Base-by-base conservation (phyloP, 2,888 invertebrate genomes). In the Drosophila trichaetosa region DNA sequence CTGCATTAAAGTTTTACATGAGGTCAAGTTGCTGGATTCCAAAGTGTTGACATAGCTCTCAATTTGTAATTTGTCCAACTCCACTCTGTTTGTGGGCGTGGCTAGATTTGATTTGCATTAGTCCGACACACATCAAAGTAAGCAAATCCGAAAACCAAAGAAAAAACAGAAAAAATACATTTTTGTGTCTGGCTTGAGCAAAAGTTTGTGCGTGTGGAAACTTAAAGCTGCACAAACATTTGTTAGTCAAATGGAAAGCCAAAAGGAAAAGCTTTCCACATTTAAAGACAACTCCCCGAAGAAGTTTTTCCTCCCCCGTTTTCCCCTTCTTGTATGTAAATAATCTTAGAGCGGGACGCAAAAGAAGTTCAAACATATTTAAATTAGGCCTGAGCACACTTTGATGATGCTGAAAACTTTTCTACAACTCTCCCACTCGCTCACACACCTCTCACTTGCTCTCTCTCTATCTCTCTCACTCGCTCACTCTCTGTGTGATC, bases 371-470 rank as follows among this genome's bases (percentile, higher is more conserved):
- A 83, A 83, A 86, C 78, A 86, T 83, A 83, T 83, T 83, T 86
- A 83, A 83, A 83, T 83, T 83, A 83, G 87, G 82, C 82, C 86
- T 86, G 80, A 83, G 80, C 83, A 73, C 77, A 86, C 80, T 83
- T 83, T 83, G 87, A 83, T 86, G 82, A 83, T 86, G 87, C 65
- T 83, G 67, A 56, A 82, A 83, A 80, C 65, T 83, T 85, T 75
- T 57, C 67, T 46, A 36, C 64, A 65, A 33, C 33, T 40, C 52
- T 57, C 57, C 46, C 64, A 46, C 36, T 60, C 76, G 16, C 61
- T 38, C 53, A n/a, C 56, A 27, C 61, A 24, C 57, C 3, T 34
- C 21, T n/a, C 49, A 11, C 18, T 16, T n/a, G 49, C 29, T 31
- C 21, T 46, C 33, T 52, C 31, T 46, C 29, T 29, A 29, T 29